Base-by-base conservation (phyloP, 2,888 invertebrate genomes). In the Anorthoa munda region DNA sequence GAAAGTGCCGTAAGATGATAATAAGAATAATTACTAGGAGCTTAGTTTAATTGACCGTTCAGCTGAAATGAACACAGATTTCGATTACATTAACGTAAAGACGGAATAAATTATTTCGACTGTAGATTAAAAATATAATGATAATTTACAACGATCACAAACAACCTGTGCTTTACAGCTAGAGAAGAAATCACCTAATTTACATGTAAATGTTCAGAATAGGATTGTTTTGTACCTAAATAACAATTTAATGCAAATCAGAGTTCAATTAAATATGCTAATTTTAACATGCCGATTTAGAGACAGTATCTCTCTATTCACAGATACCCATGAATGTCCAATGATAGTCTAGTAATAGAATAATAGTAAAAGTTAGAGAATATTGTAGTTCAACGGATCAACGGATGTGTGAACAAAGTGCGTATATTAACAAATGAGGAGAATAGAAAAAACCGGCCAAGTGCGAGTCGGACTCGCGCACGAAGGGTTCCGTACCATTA, bases 161-260 rank as follows among this genome's bases (percentile, higher is more conserved):
- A 63, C 67, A 58, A 59, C 65, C 48, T 12, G 53, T 48, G 64
- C 46, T 46, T 66, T 39, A 79, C 67, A 45, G 13, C n/a, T 63
- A 46, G 61, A 63, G 79, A 75, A 66, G 58, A 75, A 82, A 75
- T 82, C 11, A 75, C 51, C 53, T 50, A 18, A 72, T 81, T 81
- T 68, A 51, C 66, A 81, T 82, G 48, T 66, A 66, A 81, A 82
- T 82, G 79, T 53, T 66, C 50, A 39, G 58, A 59, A 79, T 82
- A 66, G 68, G 39, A 75, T 65, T 61, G 39, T 75, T 75, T 72
- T 50, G 68, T 56, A 56, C 50, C 21, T 71, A 69, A 72, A 82
- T 63, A 75, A 75, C 68, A 45, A 21, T 71, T 75, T 79, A 79
- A 81, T 81, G 81, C 75, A 59, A 81, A 81, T 82, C 58, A 26